A percentile compares a stretch with the other conserved stretches of the same genome.
These are phyloP conservation scores for Limosa lapponica DNA, from an alignment of 2,797 vertebrate genomes.

Conservation along the genomic window DNA sequence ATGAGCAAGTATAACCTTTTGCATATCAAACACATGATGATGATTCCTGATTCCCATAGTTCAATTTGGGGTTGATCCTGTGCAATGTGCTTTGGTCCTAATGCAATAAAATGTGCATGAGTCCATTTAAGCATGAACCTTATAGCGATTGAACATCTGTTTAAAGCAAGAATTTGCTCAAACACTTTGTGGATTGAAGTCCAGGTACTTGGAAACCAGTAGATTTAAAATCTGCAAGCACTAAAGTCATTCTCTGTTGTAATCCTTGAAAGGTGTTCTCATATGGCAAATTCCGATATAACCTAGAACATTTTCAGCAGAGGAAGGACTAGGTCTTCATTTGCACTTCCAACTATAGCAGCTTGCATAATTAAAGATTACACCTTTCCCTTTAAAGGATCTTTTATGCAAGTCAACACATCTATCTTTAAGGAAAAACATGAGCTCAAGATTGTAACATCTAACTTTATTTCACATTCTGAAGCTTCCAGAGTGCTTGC, in stretches of 20 bases:
- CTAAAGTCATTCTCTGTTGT: background rate
- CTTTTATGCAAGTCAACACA: background rate
- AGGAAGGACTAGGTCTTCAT: background rate
- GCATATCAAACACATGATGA: background rate
- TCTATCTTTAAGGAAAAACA: background rate
- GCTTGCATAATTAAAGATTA: background rate
- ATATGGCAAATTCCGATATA: background rate
- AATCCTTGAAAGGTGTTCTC: background rate
- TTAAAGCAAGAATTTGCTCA: background rate
- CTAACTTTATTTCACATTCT: constrained; percentile 62
- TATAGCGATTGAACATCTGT: background rate
- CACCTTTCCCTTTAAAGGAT: background rate
- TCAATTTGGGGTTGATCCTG: background rate
- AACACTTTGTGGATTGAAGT: background rate
- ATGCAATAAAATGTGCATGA: background rate
- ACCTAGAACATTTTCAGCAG: background rate
- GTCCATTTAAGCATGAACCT: background rate
- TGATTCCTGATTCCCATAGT: background rate
- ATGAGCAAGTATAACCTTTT: background rate
- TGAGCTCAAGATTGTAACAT: background rate
- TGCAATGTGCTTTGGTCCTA: background rate
- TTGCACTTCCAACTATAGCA: background rate
- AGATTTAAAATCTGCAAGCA: background rate
- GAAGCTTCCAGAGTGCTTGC: constrained; percentile 9
- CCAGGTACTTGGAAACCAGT: background rate